Base-by-base conservation (phyloP, 2,888 invertebrate species). In the Cordilura impudica region DNA sequence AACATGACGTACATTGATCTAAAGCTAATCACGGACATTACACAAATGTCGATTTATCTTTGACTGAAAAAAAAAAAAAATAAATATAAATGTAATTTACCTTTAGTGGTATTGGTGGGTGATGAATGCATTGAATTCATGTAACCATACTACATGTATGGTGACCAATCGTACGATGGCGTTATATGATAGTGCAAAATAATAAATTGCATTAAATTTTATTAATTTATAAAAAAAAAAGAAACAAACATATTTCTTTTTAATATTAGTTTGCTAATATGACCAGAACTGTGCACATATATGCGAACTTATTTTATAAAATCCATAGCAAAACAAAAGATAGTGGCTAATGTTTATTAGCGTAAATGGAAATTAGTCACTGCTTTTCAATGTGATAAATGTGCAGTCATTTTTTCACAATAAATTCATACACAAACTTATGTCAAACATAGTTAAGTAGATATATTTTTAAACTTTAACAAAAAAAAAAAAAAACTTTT, bases 1-100 rank as follows among this genome's bases (percentile, higher is more conserved):
- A 78, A 78, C 78, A 78, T 78, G 78, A 74, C 74, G 73, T 78
- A 70, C 60, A 66, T 74, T 71, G 78, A 79, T 79, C 74, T 61
- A 63, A 74, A 79, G 54, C 74, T 74, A 79, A 79, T 74, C 74
- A 75, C 70, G 66, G 78, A 67, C 78, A 79, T 56, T 74, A 65
- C 65, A 70, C 65, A 74, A 78, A 66, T 70, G 74, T 54, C 78
- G 74, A 70, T 78, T 78, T 78, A 74, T 74, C 73, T 74, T 70
- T 60, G 74, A 43, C 51, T 74, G 66, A 60, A 54, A 67, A 39
- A 61, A 29, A 49, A 49, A 61, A 45, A 10, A 49, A 47, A 56
- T 12, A n/a, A 31, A 58, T 23, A 39, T 47, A 14, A 29, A 31
- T 51, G 12, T 43, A 35, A n/a, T 47, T 23, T 63, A 16, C 26